Base-by-base conservation (phyloP, 1,140 invertebrate species). In the Reticulitermes speratus region DNA sequence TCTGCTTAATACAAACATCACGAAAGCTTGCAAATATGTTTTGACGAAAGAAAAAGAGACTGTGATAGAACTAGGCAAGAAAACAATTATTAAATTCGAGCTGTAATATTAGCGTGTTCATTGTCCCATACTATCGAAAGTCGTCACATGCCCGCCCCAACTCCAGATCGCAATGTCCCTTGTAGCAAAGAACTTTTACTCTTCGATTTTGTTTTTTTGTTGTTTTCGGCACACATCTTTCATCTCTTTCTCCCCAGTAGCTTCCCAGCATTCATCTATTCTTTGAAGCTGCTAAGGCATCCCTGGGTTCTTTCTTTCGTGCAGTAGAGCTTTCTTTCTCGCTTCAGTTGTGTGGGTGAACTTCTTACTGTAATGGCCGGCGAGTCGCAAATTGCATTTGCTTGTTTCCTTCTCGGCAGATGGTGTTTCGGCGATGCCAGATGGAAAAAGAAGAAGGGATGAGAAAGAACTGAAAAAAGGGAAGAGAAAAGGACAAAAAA, bases 391-490 rank as follows among this genome's bases (percentile, higher is more conserved):
- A 75, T 75, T 75, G 65, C 65, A 75, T 75, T 75, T 30, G 65
- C 65, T 75, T 75, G 65, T 75, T 75, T 75, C 65, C 65, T 75
- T 30, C 9, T 65, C 65, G 65, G 65, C 65, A 75, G 65, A 25
- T 75, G 65, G 65, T 75, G 65, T 75, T 75, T 75, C 65, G 65
- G 16, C 65, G 65, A 75, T 75, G 65, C 65, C 65, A 75, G 65
- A 75, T 75, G 65, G n/a, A 30, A 75, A 30, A 75, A 75, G n/a
- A 75, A 30, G 55, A 59, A 65, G n/a, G 65, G 65, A 75, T 75
- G n/a, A 75, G n/a, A 75, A 3, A 75, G 65, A 75, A 75, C 14
- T 30, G 65, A 25, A 14, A 75, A 75, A 30, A 75, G 8, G n/a
- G n/a, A 30, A 75, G n/a, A 75, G 65, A 75, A 75, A 75, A 25